phyloP scores from a whole-genome alignment of 2,113 vertebrate species.

The Psophia crepitans region DNA sequence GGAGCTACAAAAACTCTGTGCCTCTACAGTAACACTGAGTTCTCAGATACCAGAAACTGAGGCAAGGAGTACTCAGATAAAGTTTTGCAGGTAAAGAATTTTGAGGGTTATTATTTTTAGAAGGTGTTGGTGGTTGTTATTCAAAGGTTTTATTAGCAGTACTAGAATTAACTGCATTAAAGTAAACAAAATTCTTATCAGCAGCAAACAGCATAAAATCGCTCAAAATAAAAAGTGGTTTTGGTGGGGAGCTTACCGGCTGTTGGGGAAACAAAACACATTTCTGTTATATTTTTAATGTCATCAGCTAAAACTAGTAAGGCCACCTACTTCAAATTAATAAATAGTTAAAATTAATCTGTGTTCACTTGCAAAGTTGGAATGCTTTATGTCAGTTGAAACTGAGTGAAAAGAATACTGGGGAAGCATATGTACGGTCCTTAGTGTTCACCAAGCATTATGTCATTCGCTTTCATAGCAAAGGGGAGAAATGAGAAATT shows the following conservation, averaged over 20 bases:
- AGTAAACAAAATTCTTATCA: background rate
- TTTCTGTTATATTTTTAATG: background rate
- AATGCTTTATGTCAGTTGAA: background rate
- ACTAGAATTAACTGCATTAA: background rate
- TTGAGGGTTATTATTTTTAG: background rate
- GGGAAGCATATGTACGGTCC: background rate
- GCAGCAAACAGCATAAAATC: background rate
- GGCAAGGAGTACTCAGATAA: conserved; percentile 77
- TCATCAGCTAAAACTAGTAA: background rate
- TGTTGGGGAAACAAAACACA: background rate
- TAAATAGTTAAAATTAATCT: background rate
- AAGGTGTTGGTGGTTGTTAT: background rate
- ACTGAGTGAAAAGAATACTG: background rate
- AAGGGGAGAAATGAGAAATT: background rate
- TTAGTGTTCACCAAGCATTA: background rate
- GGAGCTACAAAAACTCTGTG: conserved; percentile 77
- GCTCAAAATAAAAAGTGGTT: background rate
- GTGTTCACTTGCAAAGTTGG: background rate
- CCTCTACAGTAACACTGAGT: conserved; percentile 68
- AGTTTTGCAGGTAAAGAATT: conserved; percentile 82
- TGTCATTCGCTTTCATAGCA: background rate
- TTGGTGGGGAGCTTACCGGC: background rate
- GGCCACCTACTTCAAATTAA: background rate
- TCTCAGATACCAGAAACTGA: conserved; percentile 51
- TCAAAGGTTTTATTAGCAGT: background rate